Evolutionary conservation across 1,140 invertebrate species (phyloP).

Genomic region (Pteromalus puparum): DNA sequence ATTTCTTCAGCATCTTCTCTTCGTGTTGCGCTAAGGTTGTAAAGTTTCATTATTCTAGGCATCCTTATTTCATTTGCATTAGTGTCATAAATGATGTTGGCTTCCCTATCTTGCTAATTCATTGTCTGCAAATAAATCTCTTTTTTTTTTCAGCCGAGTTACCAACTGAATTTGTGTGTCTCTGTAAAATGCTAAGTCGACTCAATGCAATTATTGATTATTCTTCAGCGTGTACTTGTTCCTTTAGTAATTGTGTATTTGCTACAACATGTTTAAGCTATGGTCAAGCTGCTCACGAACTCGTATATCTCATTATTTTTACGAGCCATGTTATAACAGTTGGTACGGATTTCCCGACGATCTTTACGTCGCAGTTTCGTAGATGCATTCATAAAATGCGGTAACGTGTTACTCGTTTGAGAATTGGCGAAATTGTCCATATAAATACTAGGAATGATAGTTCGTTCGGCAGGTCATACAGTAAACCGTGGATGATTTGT

Average conservation of each 20-base stretch:
- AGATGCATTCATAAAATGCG: slow-evolving; percentile 53
- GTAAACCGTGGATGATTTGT: slow-evolving; percentile 53
- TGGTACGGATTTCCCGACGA: slow-evolving; percentile 54
- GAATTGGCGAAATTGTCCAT: slow-evolving; percentile 62
- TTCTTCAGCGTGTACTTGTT: slow-evolving; percentile 50
- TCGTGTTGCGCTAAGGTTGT: slow-evolving; percentile 65
- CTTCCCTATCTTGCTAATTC: slow-evolving; percentile 62
- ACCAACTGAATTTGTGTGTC: slow-evolving; percentile 53
- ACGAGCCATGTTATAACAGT: slow-evolving; percentile 59
- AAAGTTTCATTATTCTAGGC: slow-evolving; percentile 65
- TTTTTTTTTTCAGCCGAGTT: slow-evolving; percentile 66
- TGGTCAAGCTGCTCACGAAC: slow-evolving; percentile 49
- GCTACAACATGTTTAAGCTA: slow-evolving; percentile 56
- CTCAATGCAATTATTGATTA: slow-evolving; percentile 54
- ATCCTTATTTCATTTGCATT: slow-evolving; percentile 65
- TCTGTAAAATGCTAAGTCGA: slow-evolving; percentile 55
- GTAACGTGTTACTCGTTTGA: slow-evolving; percentile 55
- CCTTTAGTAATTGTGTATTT: slow-evolving; percentile 55
- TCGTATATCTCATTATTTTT: slow-evolving; percentile 56
- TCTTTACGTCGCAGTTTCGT: slow-evolving; percentile 58
- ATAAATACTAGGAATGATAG: slow-evolving; percentile 68
- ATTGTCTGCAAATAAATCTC: slow-evolving; percentile 69
- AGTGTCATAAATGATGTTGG: slow-evolving; percentile 62
- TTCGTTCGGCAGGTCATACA: slow-evolving; percentile 65
- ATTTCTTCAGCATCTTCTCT: slow-evolving; percentile 56